A percentile compares a stretch with the other conserved stretches of the same genome.
These are phyloP conservation scores for Erythrolamprus reginae DNA, from an alignment of 2,113 vertebrate species.

Conservation along the genomic window DNA sequence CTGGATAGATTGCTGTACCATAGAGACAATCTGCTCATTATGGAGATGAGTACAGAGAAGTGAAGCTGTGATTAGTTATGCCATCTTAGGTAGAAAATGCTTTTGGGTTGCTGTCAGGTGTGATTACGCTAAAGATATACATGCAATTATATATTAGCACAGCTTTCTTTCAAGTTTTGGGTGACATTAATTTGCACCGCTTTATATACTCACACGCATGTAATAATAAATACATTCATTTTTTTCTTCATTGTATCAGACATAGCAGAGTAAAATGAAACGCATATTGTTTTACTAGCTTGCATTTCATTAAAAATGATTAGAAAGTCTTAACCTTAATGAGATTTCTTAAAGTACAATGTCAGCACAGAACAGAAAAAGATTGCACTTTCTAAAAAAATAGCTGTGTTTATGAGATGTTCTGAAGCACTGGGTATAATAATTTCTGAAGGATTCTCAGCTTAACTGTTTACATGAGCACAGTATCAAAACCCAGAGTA, in stretches of 20 bases:
- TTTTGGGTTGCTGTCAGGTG: not conserved
- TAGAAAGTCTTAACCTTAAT: not conserved
- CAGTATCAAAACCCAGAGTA: not conserved
- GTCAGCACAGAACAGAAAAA: not conserved
- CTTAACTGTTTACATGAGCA: not conserved
- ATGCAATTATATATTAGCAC: not conserved
- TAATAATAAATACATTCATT: not conserved
- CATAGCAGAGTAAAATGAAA: not conserved
- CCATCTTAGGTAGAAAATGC: not conserved
- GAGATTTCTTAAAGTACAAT: not conserved
- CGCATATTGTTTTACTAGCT: not conserved
- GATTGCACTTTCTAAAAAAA: not conserved
- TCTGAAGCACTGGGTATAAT: not conserved
- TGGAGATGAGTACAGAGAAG: not conserved
- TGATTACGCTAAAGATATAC: not conserved
- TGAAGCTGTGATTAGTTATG: not conserved
- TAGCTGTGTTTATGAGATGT: not conserved
- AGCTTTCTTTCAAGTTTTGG: not conserved
- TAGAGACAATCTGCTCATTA: not conserved
- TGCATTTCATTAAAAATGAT: not conserved
- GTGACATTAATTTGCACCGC: not conserved
- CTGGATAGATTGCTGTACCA: not conserved
- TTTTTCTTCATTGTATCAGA: not conserved
- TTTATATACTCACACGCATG: not conserved
- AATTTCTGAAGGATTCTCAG: not conserved